Percentiles rank a stretch among this genome's conserved stretches.
These are phyloP conservation scores for Leptosomus discolor DNA, from an alignment of 2,113 vertebrate genomes.

Conservation along the genomic window DNA sequence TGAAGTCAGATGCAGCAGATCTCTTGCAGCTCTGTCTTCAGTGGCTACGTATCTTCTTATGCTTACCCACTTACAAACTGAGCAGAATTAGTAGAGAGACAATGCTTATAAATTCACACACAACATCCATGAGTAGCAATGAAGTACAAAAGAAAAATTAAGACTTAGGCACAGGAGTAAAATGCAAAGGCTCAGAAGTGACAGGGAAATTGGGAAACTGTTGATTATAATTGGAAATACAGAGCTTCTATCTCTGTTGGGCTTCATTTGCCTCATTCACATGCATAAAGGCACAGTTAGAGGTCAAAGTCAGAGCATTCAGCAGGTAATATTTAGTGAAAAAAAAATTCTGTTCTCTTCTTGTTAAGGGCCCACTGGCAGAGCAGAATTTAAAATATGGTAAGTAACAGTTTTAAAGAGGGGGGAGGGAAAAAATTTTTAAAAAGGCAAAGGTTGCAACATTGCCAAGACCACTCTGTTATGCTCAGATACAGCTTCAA, in stretches of 20 bases:
- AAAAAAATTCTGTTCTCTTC: background rate
- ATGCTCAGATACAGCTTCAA: background rate
- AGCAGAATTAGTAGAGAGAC: background rate
- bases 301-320: background rate
- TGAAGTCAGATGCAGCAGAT: background rate
- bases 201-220: background rate
- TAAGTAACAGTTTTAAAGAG: background rate
- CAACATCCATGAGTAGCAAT: background rate
- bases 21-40: background rate
- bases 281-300: background rate
- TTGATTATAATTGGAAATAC: background rate
- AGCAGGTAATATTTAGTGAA: background rate
- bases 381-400: background rate
- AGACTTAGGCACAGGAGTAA: background rate
- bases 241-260: background rate
- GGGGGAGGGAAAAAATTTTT: rapidly evolving
- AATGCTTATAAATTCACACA: background rate
- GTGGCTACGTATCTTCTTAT: background rate
- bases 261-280: background rate
- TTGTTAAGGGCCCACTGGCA: background rate
- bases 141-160: background rate
- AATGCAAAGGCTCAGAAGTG: background rate
- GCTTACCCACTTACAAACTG: background rate
- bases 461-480: background rate
- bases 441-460: background rate